Percentiles rank a stretch among this genome's conserved stretches.
Evolutionary conservation across 92 coral and sea anemone genomes (phyloP).

Genomic region (Epizoanthus ramosus): DNA sequence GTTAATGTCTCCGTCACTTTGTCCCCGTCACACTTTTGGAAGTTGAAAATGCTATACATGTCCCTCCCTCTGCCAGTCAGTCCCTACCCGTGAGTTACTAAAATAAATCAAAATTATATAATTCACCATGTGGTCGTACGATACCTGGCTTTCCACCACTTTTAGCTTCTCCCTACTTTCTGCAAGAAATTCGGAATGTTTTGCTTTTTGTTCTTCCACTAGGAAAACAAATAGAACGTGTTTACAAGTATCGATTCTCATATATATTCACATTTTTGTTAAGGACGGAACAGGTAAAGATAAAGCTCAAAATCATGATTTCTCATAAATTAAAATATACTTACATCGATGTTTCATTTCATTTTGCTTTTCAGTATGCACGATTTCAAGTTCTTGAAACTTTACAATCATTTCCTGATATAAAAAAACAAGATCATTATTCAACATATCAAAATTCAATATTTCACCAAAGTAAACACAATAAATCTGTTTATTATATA

Average conservation of each 20-base stretch:
- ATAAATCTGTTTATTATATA: no score
- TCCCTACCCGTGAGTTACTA: no score
- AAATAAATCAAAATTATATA: no score
- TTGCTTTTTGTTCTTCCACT: conserved; percentile 78
- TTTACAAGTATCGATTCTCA: background rate
- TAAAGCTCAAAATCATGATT: background rate
- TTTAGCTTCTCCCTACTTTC: conserved; percentile 74
- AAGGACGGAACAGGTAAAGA: background rate
- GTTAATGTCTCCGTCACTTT: no score
- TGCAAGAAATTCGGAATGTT: conserved; percentile 54
- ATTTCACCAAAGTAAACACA: no score
- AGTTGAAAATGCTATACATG: no score
- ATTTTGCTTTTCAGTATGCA: conserved; percentile 77
- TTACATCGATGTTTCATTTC: conserved; percentile 82
- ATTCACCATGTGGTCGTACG: background rate
- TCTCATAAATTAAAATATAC: conserved; percentile 11
- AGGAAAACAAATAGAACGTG: background rate
- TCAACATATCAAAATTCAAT: no score
- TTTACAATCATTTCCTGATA: conserved; percentile 89
- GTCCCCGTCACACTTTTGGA: no score
- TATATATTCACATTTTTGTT: background rate
- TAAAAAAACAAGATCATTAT: background rate
- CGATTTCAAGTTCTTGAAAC: conserved; percentile 91
- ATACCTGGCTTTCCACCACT: conserved; percentile 78
- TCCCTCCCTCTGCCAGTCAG: no score